phyloP scores from a whole-genome alignment of 2,888 invertebrate species.

The Sinhomidia bicolor region DNA sequence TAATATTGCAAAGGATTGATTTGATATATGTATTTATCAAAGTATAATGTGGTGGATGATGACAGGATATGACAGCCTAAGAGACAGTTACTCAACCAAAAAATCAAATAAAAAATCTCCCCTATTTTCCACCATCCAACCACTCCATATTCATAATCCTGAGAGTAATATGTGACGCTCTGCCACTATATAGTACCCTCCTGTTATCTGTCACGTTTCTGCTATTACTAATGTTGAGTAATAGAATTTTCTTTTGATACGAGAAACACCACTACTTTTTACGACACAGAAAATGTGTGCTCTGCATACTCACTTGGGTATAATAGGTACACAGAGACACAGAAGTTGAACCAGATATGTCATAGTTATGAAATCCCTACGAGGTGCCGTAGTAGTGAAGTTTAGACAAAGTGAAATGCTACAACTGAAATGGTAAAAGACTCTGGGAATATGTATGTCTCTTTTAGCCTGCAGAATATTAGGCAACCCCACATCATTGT shows the following conservation, averaged over 20 bases:
- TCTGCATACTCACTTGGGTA: background rate
- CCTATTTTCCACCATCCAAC: conserved; percentile 16
- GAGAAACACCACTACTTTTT: background rate
- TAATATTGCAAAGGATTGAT: background rate
- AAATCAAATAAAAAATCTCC: conserved; percentile 37
- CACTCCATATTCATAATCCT: conserved; percentile 29
- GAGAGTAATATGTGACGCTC: background rate
- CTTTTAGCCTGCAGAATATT: background rate
- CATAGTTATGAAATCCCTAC: background rate
- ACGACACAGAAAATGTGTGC: background rate
- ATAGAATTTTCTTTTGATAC: conserved; percentile 23
- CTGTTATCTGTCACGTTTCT: conserved; percentile 36
- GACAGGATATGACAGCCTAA: conserved; percentile 69
- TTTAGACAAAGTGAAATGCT: background rate
- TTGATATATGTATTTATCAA: conserved; percentile 6
- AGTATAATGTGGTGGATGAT: conserved; percentile 42
- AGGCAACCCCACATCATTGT: background rate
- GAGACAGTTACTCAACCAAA: conserved; percentile 62
- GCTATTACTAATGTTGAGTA: conserved; percentile 1
- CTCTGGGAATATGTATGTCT: background rate
- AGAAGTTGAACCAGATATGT: background rate
- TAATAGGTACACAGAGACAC: background rate
- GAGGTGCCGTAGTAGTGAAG: background rate
- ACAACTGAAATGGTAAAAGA: too few relatives aligned
- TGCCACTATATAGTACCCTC: background rate